Base-by-base conservation (phyloP, 1,140 invertebrate species). In the Procambarus virginalis region DNA sequence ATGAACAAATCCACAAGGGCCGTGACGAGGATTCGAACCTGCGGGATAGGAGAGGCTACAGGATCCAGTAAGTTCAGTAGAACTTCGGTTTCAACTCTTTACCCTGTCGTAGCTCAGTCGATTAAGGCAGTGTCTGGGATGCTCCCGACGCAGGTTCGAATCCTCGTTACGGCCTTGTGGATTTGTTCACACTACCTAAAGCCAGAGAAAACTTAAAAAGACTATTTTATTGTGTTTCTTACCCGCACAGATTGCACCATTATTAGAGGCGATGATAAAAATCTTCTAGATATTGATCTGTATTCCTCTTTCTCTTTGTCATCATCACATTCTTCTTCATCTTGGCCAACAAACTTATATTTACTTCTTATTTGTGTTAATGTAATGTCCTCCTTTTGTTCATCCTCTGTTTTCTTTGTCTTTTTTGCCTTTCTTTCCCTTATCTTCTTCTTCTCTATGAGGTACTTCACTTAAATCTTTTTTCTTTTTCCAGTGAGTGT, bases 351-450 rank as follows among this genome's bases (percentile, higher is more conserved):
- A 86, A 88, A 92, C 68, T 93, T 92, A 73, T 92, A 92, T 89
- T 93, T 93, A 91, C 83, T 84, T 80, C 76, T 91, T 91, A 92
- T 92, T 92, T 93, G 84, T 76, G 93, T 92, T 93, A 93, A 73
- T 91, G 86, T 92, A 93, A 90, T 64, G 78, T 92, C 60, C 93
- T 93, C 90, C 93, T 93, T 92, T 91, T 90, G 96, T 94, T 45
- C 93, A 93, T 84, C 17, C 9, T 20, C 34, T 48, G 96, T 92
- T 91, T 95, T 34, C 64, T 83, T 85, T 20, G 64, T 78, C 45
- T 82, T 87, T 55, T 55, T 91, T 87, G 20, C 58, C 83, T 22
- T 91, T 83, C 49, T 83, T 91, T 20, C 85, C 79, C 55, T 80
- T 70, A 10, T 73, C 80, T 77, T 91, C 80, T 70, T 58, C 22